phyloP scores from a whole-genome alignment of 1,140 invertebrate genomes.

The Drosophila parabipectinata region DNA sequence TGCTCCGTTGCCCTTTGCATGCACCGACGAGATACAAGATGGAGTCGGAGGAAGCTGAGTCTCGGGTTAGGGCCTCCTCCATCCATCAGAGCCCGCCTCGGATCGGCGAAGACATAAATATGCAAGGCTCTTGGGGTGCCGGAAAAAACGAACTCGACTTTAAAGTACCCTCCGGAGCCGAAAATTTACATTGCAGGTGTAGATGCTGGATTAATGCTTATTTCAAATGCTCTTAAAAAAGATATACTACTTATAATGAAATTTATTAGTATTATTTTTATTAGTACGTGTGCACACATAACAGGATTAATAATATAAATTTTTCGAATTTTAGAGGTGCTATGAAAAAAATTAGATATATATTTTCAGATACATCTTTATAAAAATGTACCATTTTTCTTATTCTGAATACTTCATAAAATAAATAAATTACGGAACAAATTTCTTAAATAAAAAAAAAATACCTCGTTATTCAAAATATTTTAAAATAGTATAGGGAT shows the following conservation, averaged over 20 bases:
- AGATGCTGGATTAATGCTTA: neutral
- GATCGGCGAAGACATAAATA: constrained; percentile 36
- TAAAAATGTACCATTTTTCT: too few species aligned
- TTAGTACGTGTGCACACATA: too few species aligned
- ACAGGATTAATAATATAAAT: too few species aligned
- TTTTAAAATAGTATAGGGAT: too few species aligned
- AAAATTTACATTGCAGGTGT: constrained; percentile 43
- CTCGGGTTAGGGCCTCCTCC: constrained; percentile 1
- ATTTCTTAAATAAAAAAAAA: too few species aligned
- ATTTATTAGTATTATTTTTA: too few species aligned
- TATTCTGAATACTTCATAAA: too few species aligned
- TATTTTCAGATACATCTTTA: too few species aligned
- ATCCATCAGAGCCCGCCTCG: constrained; percentile 9
- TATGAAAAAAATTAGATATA: too few species aligned
- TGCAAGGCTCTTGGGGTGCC: constrained; percentile 44
- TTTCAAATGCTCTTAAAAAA: constrained; percentile 9
- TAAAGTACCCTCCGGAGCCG: neutral
- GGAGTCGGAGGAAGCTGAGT: constrained; percentile 21
- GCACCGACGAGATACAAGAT: constrained; percentile 36
- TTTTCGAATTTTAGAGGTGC: too few species aligned
- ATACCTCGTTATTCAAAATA: too few species aligned
- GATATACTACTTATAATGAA: neutral
- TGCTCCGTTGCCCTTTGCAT: constrained; percentile 39
- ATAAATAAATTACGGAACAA: too few species aligned
- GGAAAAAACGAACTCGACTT: constrained; percentile 27